A percentile compares a stretch with the other conserved stretches of the same genome.
Evolutionary conservation across 2,888 invertebrate genomes (phyloP).

Genomic region (Lysandra bellargus): DNA sequence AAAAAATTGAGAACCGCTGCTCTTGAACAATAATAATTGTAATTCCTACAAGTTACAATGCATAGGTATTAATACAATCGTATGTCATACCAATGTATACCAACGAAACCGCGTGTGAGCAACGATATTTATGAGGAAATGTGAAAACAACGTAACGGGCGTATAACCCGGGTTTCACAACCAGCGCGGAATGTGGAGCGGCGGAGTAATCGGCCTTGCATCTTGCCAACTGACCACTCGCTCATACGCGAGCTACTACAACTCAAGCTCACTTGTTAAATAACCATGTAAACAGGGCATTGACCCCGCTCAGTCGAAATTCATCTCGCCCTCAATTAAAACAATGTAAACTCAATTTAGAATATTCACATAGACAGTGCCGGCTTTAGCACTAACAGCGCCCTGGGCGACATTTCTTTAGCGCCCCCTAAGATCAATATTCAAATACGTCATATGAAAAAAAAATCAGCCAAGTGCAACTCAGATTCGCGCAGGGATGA

Average conservation of each 20-base stretch:
- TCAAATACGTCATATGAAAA: no score
- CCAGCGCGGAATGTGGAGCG: constrained; percentile 71
- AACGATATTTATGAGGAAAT: constrained; percentile 4
- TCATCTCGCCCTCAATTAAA: constrained; percentile 41
- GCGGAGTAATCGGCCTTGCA: constrained; percentile 68
- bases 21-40: no score
- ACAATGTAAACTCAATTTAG: constrained; percentile 36
- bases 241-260: constrained; percentile 36
- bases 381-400: no score
- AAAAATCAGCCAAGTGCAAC: no score
- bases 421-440: not conserved
- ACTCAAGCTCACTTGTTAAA: constrained; percentile 34
- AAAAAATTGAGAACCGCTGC: no score
- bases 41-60: no score
- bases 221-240: constrained; percentile 72
- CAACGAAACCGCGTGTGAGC: not conserved
- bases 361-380: constrained; percentile 13
- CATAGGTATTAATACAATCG: no score
- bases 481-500: no score
- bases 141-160: constrained; percentile 34
- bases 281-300: constrained; percentile 39
- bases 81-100: not conserved
- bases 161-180: constrained; percentile 68
- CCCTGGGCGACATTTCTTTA: no score
- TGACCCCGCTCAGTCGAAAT: constrained; percentile 42